A percentile compares a stretch with the other conserved stretches of the same genome.
phyloP scores from a whole-genome alignment of 1,140 invertebrate genomes.

The Parasteatoda tepidariorum region DNA sequence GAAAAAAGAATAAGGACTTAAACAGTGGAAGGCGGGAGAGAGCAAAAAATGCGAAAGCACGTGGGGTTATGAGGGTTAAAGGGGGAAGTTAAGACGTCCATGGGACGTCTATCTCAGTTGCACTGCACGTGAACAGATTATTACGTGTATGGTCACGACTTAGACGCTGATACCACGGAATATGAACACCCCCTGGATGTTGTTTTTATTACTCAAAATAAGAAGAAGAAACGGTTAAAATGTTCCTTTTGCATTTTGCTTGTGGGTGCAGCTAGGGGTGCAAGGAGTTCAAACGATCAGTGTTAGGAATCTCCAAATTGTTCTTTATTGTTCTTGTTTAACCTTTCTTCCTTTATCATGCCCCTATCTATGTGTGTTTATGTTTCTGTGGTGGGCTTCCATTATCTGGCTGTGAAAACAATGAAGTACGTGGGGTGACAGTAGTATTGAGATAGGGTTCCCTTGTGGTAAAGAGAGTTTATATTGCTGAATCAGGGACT shows the following conservation, averaged over 20 bases:
- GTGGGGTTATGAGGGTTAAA: neutral
- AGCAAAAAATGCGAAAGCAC: neutral
- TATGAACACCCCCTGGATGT: conserved; percentile 2
- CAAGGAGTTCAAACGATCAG: conserved; percentile 21
- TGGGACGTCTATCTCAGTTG: conserved; percentile 14
- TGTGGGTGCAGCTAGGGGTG: neutral
- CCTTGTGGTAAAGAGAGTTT: too few relatives aligned
- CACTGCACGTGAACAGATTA: conserved; percentile 32
- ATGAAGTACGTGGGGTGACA: neutral
- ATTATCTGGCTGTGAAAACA: neutral
- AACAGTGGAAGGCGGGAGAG: neutral
- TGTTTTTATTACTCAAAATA: neutral
- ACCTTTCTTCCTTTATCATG: neutral
- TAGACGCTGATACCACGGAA: neutral
- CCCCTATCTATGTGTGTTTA: neutral
- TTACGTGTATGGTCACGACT: conserved; percentile 33
- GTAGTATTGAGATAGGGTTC: neutral
- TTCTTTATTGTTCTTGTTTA: conserved; percentile 1
- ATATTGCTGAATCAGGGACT: too few relatives aligned
- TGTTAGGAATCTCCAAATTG: neutral
- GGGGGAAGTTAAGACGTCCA: neutral
- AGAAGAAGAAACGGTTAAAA: neutral
- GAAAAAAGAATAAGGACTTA: neutral
- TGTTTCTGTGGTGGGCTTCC: neutral
- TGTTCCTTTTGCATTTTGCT: neutral